Conservation (phyloP, 2,113 vertebrate genomes). For the Amblyornis subalaris region DNA sequence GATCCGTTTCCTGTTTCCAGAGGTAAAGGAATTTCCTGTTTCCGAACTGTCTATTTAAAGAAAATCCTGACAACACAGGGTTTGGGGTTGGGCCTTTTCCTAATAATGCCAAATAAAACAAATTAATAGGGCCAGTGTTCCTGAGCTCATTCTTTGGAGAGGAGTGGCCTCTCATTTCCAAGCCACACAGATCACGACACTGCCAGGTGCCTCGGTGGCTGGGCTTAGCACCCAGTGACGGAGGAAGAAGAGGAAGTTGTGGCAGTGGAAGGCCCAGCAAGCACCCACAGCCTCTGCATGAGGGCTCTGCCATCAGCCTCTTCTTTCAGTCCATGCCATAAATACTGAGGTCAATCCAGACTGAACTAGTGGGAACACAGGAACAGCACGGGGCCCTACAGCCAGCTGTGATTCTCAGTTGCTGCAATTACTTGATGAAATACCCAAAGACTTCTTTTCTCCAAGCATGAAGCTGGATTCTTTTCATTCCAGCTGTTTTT, state of each 20-base stretch:
- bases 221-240: background rate
- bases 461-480: background rate
- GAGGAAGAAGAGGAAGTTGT: background rate
- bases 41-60: slow-evolving; percentile 49
- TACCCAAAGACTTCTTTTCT: background rate
- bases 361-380: background rate
- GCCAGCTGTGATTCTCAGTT: background rate
- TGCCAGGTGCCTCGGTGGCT: rapidly evolving
- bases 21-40: slow-evolving; percentile 55
- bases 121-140: background rate
- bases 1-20: slow-evolving; percentile 40
- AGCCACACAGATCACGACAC: background rate
- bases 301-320: background rate
- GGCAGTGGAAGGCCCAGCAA: background rate
- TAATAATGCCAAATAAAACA: slow-evolving; percentile 43
- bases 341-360: background rate
- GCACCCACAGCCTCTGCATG: background rate
- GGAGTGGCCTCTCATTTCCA: background rate
- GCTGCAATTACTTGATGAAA: background rate
- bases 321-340: background rate
- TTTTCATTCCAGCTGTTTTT: slow-evolving; percentile 21
- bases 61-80: background rate
- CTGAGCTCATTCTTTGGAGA: background rate
- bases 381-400: background rate
- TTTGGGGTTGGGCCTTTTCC: background rate